Percentiles rank a stretch among this genome's conserved stretches.
These are phyloP conservation scores for Fringilla coelebs DNA, from an alignment of 2,797 vertebrate genomes.

Conservation along the genomic window DNA sequence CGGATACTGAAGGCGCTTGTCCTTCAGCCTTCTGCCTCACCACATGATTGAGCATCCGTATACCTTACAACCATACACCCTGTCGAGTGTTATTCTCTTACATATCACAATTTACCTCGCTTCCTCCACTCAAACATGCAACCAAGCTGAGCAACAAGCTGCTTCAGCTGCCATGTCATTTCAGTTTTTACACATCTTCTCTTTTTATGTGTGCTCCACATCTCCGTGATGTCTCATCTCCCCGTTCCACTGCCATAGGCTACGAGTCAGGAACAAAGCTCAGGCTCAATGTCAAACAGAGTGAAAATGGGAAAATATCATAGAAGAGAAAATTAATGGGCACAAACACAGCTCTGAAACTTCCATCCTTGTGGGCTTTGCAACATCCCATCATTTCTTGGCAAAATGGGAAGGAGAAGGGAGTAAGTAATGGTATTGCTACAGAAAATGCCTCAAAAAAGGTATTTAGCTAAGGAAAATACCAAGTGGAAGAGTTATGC, in stretches of 20 bases:
- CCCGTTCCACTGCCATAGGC: constrained; percentile 67
- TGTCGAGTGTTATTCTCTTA: constrained; percentile 73
- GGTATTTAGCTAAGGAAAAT: not conserved
- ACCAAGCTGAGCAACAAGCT: constrained; percentile 73
- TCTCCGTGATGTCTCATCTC: constrained; percentile 67
- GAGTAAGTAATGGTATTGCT: not conserved
- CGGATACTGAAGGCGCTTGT: constrained; percentile 67
- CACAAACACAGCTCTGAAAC: constrained; percentile 36
- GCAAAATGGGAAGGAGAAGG: not conserved
- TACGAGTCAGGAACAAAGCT: constrained; percentile 67
- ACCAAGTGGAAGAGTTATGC: not conserved
- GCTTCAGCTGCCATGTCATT: constrained; percentile 74
- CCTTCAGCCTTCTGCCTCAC: constrained; percentile 72
- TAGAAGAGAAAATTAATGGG: constrained; percentile 56
- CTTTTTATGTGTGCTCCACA: constrained; percentile 62
- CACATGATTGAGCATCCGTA: constrained; percentile 63
- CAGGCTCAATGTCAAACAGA: constrained; percentile 57
- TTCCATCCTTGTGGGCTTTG: constrained; percentile 30
- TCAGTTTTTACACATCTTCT: constrained; percentile 73
- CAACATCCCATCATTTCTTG: not conserved
- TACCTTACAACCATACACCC: constrained; percentile 69
- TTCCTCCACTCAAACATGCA: constrained; percentile 67
- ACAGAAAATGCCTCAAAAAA: not conserved
- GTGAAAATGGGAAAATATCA: constrained; percentile 61
- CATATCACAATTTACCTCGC: constrained; percentile 72